Evolutionary conservation across 2,888 invertebrate species (phyloP).

Genomic region (Lucinisca nassula): DNA sequence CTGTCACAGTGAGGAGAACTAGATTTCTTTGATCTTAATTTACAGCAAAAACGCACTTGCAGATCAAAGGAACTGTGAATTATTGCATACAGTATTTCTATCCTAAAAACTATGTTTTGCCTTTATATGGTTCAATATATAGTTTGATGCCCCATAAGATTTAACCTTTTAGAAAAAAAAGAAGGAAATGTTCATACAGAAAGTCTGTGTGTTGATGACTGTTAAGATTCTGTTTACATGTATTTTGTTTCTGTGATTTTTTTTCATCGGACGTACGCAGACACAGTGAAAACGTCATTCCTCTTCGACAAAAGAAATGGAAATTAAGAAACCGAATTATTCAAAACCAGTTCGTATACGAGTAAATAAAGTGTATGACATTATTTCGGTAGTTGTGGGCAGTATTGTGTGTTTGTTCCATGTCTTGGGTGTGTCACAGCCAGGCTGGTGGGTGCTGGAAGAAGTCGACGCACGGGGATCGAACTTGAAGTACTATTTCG

Average conservation of each 20-base stretch:
- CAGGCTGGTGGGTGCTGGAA: constrained; percentile 63
- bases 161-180: too few relatives aligned
- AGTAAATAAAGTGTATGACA: constrained; percentile 9
- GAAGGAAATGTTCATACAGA: too few relatives aligned
- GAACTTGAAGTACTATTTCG: constrained; percentile 52
- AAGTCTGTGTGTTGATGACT: too few relatives aligned
- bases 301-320: neutral
- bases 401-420: constrained; percentile 28
- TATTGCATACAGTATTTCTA: too few relatives aligned
- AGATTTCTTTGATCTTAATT: neutral
- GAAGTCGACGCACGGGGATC: constrained; percentile 37
- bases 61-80: neutral
- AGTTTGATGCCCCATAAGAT: too few relatives aligned
- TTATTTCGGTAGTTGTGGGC: constrained; percentile 10
- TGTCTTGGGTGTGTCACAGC: constrained; percentile 39
- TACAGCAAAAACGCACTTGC: neutral
- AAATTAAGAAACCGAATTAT: neutral
- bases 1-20: neutral
- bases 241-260: too few relatives aligned
- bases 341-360: neutral
- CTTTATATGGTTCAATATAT: too few relatives aligned
- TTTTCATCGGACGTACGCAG: too few relatives aligned
- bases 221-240: too few relatives aligned
- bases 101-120: too few relatives aligned
- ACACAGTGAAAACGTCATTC: too few relatives aligned